These are phyloP conservation scores for Ormyrus thymus DNA, from an alignment of 2,888 invertebrate species.

Conservation along the genomic window DNA sequence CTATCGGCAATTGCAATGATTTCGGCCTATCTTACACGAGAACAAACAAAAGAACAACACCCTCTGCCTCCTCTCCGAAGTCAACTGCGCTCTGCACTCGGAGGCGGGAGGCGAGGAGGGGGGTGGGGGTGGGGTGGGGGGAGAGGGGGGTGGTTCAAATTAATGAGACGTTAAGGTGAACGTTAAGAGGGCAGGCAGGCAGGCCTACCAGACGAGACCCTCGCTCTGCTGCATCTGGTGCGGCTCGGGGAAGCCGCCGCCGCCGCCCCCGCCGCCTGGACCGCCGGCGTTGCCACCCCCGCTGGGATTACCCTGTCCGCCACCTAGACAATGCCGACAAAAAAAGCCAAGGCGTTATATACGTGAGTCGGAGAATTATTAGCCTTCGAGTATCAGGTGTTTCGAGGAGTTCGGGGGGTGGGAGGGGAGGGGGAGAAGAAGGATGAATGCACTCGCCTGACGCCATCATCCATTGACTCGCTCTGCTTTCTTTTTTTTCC, in stretches of 20 bases:
- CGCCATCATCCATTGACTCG: not conserved
- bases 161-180: constrained; percentile 66
- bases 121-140: not conserved
- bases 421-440: not conserved
- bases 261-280: constrained; percentile 82
- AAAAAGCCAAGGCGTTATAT: not conserved
- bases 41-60: constrained; percentile 46
- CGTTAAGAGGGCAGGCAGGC: constrained; percentile 51
- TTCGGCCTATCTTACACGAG: constrained; percentile 38
- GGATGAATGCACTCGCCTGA: too few relatives aligned
- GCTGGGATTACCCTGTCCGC: constrained; percentile 82
- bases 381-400: not conserved
- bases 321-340: constrained; percentile 75
- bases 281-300: constrained; percentile 82
- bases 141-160: constrained; percentile 55
- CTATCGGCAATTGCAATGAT: constrained; percentile 31
- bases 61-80: too few relatives aligned
- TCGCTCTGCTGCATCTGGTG: constrained; percentile 84
- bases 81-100: too few relatives aligned
- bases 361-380: not conserved
- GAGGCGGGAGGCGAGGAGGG: not conserved
- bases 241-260: constrained; percentile 84
- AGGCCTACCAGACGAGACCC: constrained; percentile 84
- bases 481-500: not conserved
- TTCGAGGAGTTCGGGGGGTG: not conserved